Percentiles rank a stretch among this genome's conserved stretches.
These are phyloP conservation scores for Metacarcinus magister DNA, from an alignment of 2,888 invertebrate genomes.

Conservation along the genomic window DNA sequence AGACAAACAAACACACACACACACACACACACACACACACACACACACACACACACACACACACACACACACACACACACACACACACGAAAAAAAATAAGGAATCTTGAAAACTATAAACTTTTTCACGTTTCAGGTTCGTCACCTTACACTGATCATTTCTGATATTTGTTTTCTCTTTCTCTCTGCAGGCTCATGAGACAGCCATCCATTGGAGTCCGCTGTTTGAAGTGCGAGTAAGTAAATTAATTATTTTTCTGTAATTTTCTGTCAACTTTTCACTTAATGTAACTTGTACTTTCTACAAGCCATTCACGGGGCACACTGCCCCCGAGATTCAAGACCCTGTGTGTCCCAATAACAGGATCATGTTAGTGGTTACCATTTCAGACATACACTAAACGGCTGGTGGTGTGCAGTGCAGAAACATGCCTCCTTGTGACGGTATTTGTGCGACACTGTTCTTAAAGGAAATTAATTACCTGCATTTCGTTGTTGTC, in stretches of 20 bases:
- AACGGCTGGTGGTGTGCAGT: background rate
- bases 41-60: too few species aligned
- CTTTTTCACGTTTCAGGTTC: background rate
- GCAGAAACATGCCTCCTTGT: background rate
- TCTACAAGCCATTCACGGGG: background rate
- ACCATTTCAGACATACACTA: background rate
- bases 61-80: too few species aligned
- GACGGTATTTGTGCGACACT: background rate
- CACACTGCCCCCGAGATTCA: background rate
- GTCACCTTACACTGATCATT: background rate
- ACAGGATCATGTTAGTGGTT: background rate
- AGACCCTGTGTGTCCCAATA: background rate
- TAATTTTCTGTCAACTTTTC: background rate
- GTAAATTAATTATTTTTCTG: background rate
- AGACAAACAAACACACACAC: background rate
- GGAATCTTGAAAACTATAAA: background rate
- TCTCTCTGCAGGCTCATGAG: background rate
- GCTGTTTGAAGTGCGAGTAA: background rate
- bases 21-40: background rate
- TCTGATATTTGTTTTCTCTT: background rate
- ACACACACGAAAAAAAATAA: background rate
- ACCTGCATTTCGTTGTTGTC: background rate
- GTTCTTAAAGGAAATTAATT: background rate
- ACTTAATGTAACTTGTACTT: background rate
- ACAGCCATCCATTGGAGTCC: background rate